These are phyloP conservation scores for Hemichromis elongatus DNA, from an alignment of 2,113 vertebrate genomes.

Conservation along the genomic window DNA sequence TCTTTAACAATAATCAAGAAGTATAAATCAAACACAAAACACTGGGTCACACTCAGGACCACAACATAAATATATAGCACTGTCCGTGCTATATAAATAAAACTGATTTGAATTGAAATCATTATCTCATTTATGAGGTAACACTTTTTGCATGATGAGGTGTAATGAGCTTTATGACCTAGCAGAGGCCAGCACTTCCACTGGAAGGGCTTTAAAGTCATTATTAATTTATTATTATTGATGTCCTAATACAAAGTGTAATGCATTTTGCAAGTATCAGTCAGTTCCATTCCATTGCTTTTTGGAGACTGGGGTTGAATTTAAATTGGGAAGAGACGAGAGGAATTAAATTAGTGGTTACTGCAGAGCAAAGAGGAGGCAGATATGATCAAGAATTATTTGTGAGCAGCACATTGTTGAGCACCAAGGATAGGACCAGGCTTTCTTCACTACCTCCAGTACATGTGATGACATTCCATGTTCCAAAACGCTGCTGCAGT, in stretches of 20 bases:
- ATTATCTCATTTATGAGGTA: not conserved
- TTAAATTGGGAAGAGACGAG: conserved; percentile 28
- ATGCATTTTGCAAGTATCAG: conserved; percentile 49
- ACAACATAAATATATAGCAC: not conserved
- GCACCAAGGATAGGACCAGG: not conserved
- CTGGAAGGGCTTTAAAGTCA: not conserved
- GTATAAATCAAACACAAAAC: no score
- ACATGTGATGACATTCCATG: not conserved
- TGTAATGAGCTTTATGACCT: conserved; percentile 3
- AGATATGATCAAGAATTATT: conserved; percentile 45
- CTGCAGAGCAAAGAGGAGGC: conserved; percentile 38
- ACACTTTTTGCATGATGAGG: not conserved
- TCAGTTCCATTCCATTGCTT: conserved; percentile 58
- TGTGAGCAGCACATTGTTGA: conserved; percentile 52
- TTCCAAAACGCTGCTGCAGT: not conserved
- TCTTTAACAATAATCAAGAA: no score
- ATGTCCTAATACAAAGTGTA: conserved; percentile 50
- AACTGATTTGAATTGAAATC: not conserved
- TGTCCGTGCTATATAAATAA: not conserved
- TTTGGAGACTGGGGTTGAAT: conserved; percentile 46
- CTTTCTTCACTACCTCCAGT: conserved; percentile 2
- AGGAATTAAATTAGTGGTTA: conserved; percentile 52
- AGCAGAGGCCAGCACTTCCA: not conserved
- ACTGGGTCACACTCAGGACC: no score
- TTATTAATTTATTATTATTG: conserved; percentile 48